Percentiles rank a stretch among this genome's conserved stretches.
These are phyloP conservation scores for Oikopleura dioica DNA, from an alignment of 23 tunicate genomes.

Conservation along the genomic window DNA sequence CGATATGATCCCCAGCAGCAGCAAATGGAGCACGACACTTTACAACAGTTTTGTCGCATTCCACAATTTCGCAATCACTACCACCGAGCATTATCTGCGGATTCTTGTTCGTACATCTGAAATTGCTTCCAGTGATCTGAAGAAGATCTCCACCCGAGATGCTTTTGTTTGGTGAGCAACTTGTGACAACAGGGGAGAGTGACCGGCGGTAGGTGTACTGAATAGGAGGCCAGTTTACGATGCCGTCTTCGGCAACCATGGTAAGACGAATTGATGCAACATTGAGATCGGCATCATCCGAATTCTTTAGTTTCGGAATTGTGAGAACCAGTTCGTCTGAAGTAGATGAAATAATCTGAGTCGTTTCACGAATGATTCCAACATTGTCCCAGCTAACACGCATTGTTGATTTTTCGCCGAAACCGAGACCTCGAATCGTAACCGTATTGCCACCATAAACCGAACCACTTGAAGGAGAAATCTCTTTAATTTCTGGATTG, in stretches of 20 bases:
- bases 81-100: not conserved
- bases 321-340: not conserved
- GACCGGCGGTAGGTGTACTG: not conserved
- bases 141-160: not conserved
- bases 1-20: slow-evolving; percentile 8
- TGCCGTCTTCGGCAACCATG: not conserved
- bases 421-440: not conserved
- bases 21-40: not conserved
- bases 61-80: not conserved
- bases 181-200: not conserved
- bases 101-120: not conserved
- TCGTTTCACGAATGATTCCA: not conserved
- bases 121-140: not conserved
- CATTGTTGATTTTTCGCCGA: not conserved
- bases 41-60: not conserved
- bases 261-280: not conserved
- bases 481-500: not conserved
- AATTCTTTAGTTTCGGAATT: not conserved
- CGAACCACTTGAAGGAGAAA: not conserved
- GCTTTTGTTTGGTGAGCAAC: not conserved
- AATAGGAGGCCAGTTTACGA: not conserved
- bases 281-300: not conserved
- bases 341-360: not conserved
- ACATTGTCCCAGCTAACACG: not conserved
- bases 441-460: not conserved